Evolutionary conservation across 2,888 invertebrate genomes (phyloP).

Genomic region (Conomelus anceps): DNA sequence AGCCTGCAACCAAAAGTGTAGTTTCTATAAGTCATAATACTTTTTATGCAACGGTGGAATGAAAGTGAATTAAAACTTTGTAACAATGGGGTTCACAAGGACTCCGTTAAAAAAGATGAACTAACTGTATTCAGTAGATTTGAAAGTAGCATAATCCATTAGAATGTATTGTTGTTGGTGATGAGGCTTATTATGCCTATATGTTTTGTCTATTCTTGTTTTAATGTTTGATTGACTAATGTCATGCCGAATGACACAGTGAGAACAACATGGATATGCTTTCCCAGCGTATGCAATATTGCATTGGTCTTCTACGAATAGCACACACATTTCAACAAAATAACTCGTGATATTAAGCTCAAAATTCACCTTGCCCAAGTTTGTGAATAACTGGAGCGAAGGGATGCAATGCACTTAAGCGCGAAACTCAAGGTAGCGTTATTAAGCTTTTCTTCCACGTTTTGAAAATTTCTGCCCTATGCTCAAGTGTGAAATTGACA

Average conservation of each 20-base stretch:
- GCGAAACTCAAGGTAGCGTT: neutral
- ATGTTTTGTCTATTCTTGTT: too few relatives aligned
- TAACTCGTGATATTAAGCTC: neutral
- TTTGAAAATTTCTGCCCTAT: neutral
- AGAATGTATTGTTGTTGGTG: neutral
- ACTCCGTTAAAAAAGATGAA: too few relatives aligned
- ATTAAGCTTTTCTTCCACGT: neutral
- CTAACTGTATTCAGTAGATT: neutral
- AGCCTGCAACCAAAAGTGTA: too few relatives aligned
- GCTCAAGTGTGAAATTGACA: neutral
- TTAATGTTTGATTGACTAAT: neutral
- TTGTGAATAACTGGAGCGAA: neutral
- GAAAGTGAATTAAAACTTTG: too few relatives aligned
- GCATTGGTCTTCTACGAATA: too few relatives aligned
- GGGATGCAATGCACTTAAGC: neutral
- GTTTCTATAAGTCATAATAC: too few relatives aligned
- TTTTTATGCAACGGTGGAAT: too few relatives aligned
- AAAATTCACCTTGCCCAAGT: neutral
- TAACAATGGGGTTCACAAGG: too few relatives aligned
- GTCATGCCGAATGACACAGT: neutral
- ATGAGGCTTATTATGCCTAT: too few relatives aligned
- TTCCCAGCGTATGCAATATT: too few relatives aligned
- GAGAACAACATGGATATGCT: neutral
- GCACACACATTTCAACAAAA: neutral
- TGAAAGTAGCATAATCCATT: neutral